Conservation (phyloP, 2,797 vertebrate genomes). For the Eulemur albifrons region DNA sequence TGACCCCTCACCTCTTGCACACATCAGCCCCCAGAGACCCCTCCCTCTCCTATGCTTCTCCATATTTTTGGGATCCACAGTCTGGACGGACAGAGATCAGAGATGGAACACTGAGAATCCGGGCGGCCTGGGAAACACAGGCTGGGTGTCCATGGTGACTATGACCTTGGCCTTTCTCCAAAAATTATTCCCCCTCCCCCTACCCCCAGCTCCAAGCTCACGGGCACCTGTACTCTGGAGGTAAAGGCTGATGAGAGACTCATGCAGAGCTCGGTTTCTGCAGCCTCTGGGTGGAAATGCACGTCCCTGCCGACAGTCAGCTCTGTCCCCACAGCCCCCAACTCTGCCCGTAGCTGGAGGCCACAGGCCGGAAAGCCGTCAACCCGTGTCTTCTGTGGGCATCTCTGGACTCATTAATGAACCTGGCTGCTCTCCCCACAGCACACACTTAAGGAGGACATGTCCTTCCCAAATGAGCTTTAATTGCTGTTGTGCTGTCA, state of each 20-base stretch:
- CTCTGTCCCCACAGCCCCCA: neutral
- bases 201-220: neutral
- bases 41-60: neutral
- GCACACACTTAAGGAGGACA: neutral
- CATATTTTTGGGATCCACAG: neutral
- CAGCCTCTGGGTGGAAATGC: neutral
- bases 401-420: neutral
- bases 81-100: neutral
- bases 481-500: neutral
- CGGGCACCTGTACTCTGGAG: neutral
- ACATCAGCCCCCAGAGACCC: neutral
- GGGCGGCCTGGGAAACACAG: neutral
- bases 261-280: neutral
- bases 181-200: neutral
- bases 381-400: neutral
- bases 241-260: neutral
- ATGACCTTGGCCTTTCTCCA: neutral
- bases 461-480: neutral
- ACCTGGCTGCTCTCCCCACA: neutral
- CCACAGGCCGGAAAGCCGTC: accelerated
- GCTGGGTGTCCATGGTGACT: neutral
- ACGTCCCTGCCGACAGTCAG: neutral
- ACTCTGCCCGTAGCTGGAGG: neutral
- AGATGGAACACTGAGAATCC: neutral
- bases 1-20: neutral